Evolutionary conservation across 30 jellyfish, hydroid and myxozoan species (phyloP).

Genomic region (Chironex yamaguchii): DNA sequence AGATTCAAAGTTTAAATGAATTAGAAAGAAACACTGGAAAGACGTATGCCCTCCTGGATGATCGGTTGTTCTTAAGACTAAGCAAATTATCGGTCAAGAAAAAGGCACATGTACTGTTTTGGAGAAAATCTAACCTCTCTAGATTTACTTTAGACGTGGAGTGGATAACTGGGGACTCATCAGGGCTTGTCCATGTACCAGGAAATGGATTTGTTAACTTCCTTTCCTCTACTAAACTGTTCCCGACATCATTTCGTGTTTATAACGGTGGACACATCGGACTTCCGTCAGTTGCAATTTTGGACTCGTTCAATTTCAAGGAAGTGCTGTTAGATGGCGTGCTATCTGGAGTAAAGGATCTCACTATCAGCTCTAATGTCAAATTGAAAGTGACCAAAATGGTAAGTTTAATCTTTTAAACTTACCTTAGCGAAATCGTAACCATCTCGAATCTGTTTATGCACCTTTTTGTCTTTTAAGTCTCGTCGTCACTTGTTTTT

Average conservation of each 20-base stretch:
- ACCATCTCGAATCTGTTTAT: no score
- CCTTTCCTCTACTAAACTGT: conserved; percentile 16
- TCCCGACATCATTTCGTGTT: conserved; percentile 73
- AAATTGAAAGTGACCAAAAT: no score
- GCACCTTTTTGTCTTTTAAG: no score
- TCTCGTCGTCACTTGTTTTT: no score
- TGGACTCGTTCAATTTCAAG: conserved; percentile 61
- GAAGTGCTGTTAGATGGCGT: conserved; percentile 69
- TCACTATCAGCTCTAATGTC: conserved; percentile 63
- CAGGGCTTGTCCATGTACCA: conserved; percentile 62
- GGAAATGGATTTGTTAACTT: conserved; percentile 21
- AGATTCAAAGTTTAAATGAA: conserved; percentile 25
- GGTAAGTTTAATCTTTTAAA: no score
- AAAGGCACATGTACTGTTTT: conserved; percentile 45
- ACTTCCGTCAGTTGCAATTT: conserved; percentile 40
- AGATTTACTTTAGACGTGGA: background rate
- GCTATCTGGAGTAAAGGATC: conserved; percentile 50
- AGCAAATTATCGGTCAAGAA: conserved; percentile 28
- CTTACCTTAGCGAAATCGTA: no score
- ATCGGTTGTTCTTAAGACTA: conserved; percentile 3
- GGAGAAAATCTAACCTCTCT: background rate
- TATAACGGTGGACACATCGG: conserved; percentile 65
- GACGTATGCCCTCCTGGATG: conserved; percentile 25
- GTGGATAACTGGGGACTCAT: conserved; percentile 48
- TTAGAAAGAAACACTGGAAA: conserved; percentile 44